These are phyloP conservation scores for Rhodophaea formosa DNA, from an alignment of 2,888 invertebrate genomes.

Conservation along the genomic window DNA sequence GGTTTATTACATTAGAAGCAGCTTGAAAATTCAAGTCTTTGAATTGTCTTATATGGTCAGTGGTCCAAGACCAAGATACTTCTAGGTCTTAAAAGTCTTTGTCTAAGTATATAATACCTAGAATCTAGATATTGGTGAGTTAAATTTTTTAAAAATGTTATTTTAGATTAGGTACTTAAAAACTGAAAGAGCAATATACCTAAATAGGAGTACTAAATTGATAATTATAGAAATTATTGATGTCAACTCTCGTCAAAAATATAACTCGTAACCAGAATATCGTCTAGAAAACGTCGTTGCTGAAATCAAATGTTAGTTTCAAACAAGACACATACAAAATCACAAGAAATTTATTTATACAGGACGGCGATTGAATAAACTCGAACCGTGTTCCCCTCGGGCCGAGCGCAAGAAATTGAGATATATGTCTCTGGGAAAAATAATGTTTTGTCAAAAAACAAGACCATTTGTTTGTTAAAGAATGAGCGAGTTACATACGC, in stretches of 20 bases:
- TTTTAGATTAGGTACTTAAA: too few species aligned
- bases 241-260: not conserved
- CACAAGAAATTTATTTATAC: conserved; percentile 2
- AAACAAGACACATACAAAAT: not conserved
- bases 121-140: too few species aligned
- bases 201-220: too few species aligned
- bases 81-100: too few species aligned
- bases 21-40: too few species aligned
- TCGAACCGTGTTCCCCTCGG: conserved; percentile 4
- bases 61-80: too few species aligned
- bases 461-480: conserved; percentile 31
- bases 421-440: conserved; percentile 11
- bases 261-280: not conserved
- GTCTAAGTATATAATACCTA: too few species aligned
- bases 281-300: not conserved
- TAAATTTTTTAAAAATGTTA: too few species aligned
- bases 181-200: too few species aligned
- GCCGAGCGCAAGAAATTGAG: conserved; percentile 11
- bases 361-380: not conserved
- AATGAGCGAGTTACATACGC: not conserved
- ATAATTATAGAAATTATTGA: not conserved
- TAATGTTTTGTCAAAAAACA: conserved; percentile 20
- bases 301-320: not conserved
- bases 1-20: too few species aligned
- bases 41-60: too few species aligned